Percentiles rank a stretch among this genome's conserved stretches.
These are phyloP conservation scores for Nannospalax galili DNA, from an alignment of 2,113 vertebrate species.

Conservation along the genomic window DNA sequence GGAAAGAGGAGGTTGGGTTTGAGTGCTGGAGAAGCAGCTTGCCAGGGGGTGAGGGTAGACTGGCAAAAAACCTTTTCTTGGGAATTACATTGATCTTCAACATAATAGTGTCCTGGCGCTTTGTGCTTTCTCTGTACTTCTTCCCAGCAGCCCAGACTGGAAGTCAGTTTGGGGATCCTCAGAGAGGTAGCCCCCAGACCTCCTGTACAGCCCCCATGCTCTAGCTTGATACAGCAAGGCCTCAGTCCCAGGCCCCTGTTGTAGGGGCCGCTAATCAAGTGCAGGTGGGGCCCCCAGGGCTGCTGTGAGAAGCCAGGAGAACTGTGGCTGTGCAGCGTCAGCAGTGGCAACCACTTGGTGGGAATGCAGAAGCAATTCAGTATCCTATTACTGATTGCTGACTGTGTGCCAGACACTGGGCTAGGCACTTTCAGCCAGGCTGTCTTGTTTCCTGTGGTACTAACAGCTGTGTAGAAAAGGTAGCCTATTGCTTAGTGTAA, in stretches of 20 bases:
- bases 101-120: neutral
- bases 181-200: neutral
- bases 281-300: neutral
- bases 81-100: neutral
- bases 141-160: neutral
- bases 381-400: constrained; percentile 53
- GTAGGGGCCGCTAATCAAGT: neutral
- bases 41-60: neutral
- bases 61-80: neutral
- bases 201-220: neutral
- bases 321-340: neutral
- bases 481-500: neutral
- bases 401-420: constrained; percentile 46
- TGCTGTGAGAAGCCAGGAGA: neutral
- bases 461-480: neutral
- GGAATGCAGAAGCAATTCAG: constrained; percentile 43
- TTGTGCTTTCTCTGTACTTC: neutral
- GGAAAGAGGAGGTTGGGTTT: neutral
- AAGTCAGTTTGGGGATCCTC: neutral
- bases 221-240: neutral
- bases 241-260: neutral
- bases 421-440: constrained; percentile 55
- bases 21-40: neutral
- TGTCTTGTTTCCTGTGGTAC: constrained; percentile 17
- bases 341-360: constrained; percentile 12